These are phyloP conservation scores for Macroteleia sp. DNA, from an alignment of 2,888 invertebrate species.

Conservation along the genomic window DNA sequence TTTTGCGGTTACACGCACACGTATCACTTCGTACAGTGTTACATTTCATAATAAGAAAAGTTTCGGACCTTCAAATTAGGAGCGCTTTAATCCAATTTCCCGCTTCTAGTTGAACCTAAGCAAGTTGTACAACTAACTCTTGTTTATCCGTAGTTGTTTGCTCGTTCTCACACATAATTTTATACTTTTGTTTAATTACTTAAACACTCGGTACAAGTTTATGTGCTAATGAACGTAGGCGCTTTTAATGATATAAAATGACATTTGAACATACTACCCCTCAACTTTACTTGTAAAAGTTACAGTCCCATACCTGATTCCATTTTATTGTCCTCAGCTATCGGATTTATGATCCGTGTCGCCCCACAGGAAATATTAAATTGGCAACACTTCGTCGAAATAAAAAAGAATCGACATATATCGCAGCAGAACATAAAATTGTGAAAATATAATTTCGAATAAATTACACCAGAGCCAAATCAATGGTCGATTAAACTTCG, in stretches of 20 bases:
- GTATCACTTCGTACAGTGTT: neutral
- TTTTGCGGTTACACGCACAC: neutral
- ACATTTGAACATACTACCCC: neutral
- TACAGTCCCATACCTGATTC: conserved; percentile 19
- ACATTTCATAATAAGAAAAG: conserved; percentile 39
- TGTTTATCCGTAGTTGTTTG: conserved; percentile 9
- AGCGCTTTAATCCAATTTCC: conserved; percentile 30
- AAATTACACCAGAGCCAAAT: conserved; percentile 14
- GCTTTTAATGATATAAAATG: conserved; percentile 14
- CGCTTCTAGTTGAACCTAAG: conserved; percentile 18
- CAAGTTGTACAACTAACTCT: conserved; percentile 14
- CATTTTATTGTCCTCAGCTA: conserved; percentile 44
- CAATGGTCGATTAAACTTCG: conserved; percentile 29
- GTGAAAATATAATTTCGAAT: conserved; percentile 34
- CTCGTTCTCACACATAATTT: conserved; percentile 12
- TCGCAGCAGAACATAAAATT: conserved; percentile 34
- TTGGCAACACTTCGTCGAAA: conserved; percentile 31
- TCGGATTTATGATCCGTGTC: conserved; percentile 45
- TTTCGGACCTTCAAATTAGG: conserved; percentile 19
- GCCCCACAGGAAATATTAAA: conserved; percentile 54
- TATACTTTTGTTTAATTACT: conserved; percentile 28
- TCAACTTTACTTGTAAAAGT: conserved; percentile 23
- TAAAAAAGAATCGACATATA: conserved; percentile 30
- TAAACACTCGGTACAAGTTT: conserved; percentile 18
- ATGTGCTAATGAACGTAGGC: conserved; percentile 8